A percentile compares a stretch with the other conserved stretches of the same genome.
Conservation (phyloP, 30 jellyfish, hydroid and myxozoan species). For the Turritopsis rubra region DNA sequence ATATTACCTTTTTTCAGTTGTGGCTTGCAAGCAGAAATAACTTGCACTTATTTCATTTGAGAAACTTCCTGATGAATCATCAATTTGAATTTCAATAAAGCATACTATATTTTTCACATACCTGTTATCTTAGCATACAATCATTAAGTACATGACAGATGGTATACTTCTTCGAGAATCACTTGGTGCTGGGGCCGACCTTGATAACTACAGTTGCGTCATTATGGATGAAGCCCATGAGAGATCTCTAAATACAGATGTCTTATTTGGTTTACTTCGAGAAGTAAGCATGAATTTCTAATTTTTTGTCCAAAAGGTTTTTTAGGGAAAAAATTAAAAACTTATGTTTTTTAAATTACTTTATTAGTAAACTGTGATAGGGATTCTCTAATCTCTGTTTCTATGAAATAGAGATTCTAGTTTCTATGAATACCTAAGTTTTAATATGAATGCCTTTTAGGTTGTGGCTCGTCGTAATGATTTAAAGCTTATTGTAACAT, state of each 20-base stretch:
- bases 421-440: background rate
- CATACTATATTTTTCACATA: background rate
- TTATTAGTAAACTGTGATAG: too few relatives aligned
- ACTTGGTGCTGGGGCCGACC: constrained; percentile 63
- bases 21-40: background rate
- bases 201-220: constrained; percentile 89
- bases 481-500: constrained; percentile 81
- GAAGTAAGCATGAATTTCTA: constrained; percentile 41
- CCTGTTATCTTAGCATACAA: constrained; percentile 49
- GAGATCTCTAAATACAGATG: constrained; percentile 95
- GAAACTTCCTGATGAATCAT: too few relatives aligned
- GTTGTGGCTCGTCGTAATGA: constrained; percentile 95
- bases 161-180: constrained; percentile 95
- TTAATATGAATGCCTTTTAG: constrained; percentile 16
- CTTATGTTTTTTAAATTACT: background rate
- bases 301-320: background rate
- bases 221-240: constrained; percentile 99
- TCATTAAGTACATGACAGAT: constrained; percentile 95
- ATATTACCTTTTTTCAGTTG: too few relatives aligned
- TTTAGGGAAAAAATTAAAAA: background rate
- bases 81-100: too few relatives aligned
- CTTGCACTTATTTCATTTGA: background rate
- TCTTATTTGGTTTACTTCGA: constrained; percentile 85
- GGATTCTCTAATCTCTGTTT: background rate
- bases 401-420: background rate